Conservation (phyloP, 2,888 invertebrate species). For the Metellina segmentata region DNA sequence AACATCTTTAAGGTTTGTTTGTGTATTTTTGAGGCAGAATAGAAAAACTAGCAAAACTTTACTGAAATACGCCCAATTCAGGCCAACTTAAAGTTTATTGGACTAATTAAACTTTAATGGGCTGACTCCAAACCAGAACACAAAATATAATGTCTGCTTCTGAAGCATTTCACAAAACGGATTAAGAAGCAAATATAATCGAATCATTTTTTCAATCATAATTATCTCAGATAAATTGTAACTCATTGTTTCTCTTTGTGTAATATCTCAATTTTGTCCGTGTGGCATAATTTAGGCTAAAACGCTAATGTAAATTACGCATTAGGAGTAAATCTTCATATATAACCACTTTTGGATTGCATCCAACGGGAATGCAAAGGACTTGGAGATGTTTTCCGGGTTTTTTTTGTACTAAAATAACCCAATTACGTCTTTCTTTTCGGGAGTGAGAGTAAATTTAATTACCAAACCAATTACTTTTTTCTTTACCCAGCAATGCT, state of each 20-base stretch:
- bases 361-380: conserved; percentile 38
- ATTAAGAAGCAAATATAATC: not conserved
- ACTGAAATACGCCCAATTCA: no score
- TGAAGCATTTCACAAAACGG: no score
- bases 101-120: no score
- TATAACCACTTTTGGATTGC: conserved; percentile 41
- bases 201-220: not conserved
- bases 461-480: conserved; percentile 55
- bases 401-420: conserved; percentile 54
- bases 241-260: not conserved
- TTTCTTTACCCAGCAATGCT: not conserved
- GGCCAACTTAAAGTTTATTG: no score
- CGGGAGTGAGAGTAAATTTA: conserved; percentile 54
- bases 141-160: no score
- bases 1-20: no score
- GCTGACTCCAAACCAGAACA: no score
- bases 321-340: conserved; percentile 14
- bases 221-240: not conserved
- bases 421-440: conserved; percentile 48
- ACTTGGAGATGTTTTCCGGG: conserved; percentile 22
- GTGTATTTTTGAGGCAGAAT: no score
- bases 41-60: no score
- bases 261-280: not conserved
- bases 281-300: not conserved
- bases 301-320: not conserved